A percentile compares a stretch with the other conserved stretches of the same genome.
phyloP scores from a whole-genome alignment of 2,888 invertebrate genomes.

The Taenaris catops region DNA sequence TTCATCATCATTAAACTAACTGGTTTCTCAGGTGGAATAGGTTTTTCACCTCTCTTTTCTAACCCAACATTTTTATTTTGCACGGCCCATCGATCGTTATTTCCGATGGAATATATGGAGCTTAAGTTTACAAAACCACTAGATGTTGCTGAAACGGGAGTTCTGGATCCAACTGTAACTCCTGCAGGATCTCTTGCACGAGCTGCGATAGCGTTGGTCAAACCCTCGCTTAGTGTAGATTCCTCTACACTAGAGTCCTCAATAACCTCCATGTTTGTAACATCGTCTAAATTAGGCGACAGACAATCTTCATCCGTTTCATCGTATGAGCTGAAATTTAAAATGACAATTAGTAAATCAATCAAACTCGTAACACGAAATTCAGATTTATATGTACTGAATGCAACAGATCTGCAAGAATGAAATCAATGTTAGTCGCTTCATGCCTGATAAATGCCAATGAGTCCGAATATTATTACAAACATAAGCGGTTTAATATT shows the following conservation, averaged over 20 bases:
- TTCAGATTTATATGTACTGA: slow-evolving; percentile 56
- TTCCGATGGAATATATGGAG: slow-evolving; percentile 66
- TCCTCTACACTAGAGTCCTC: slow-evolving; percentile 72
- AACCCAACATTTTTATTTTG: slow-evolving; percentile 45
- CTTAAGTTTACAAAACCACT: slow-evolving; percentile 65
- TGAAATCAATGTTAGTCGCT: slow-evolving; percentile 59
- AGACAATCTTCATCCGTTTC: slow-evolving; percentile 84
- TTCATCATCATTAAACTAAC: slow-evolving; percentile 72
- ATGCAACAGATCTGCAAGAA: slow-evolving; percentile 57
- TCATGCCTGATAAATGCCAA: slow-evolving; percentile 57
- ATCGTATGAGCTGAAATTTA: slow-evolving; percentile 83
- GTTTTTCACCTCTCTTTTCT: slow-evolving; percentile 62
- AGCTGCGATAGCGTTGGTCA: slow-evolving; percentile 29
- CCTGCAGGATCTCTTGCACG: slow-evolving; percentile 27
- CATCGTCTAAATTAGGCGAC: slow-evolving; percentile 83
- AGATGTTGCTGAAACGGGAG: slow-evolving; percentile 24
- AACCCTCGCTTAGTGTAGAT: slow-evolving; percentile 57
- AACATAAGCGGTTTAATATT: slow-evolving; percentile 54
- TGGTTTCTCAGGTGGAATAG: slow-evolving; percentile 69
- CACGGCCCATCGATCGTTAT: slow-evolving; percentile 44
- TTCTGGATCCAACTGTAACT: slow-evolving; percentile 30
- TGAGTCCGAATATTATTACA: slow-evolving; percentile 47
- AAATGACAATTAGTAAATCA: slow-evolving; percentile 15
- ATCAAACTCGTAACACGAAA: not conserved
- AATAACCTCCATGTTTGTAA: slow-evolving; percentile 68